phyloP scores from a whole-genome alignment of 2,888 invertebrate species.

The Protophormia terraenovae region DNA sequence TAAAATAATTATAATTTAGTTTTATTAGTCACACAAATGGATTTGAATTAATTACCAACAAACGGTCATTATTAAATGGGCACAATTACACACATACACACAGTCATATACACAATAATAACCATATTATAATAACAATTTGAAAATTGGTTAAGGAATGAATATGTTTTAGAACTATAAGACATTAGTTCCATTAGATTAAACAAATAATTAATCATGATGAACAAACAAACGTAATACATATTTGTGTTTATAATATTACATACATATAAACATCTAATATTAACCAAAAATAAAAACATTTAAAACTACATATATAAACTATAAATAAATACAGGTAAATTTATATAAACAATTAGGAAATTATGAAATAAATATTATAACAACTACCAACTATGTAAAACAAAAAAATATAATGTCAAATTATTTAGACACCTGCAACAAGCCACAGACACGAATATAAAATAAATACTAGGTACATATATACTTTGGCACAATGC shows the following conservation, averaged over 20 bases:
- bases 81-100: neutral
- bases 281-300: neutral
- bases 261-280: neutral
- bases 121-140: neutral
- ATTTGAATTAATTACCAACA: slow-evolving; percentile 14
- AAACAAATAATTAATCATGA: slow-evolving; percentile 26
- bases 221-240: neutral
- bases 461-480: neutral
- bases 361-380: neutral
- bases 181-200: slow-evolving; percentile 16
- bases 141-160: no score
- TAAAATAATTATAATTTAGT: neutral
- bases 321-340: neutral
- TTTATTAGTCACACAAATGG: neutral
- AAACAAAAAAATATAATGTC: no score
- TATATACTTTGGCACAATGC: neutral
- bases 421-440: slow-evolving; percentile 63
- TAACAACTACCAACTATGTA: slow-evolving; percentile 3
- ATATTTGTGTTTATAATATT: neutral
- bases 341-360: neutral
- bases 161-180: neutral
- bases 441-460: neutral
- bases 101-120: no score
- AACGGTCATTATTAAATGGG: neutral
- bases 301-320: neutral